These are phyloP conservation scores for Xylota sylvarum DNA, from an alignment of 2,888 invertebrate genomes.

Conservation along the genomic window DNA sequence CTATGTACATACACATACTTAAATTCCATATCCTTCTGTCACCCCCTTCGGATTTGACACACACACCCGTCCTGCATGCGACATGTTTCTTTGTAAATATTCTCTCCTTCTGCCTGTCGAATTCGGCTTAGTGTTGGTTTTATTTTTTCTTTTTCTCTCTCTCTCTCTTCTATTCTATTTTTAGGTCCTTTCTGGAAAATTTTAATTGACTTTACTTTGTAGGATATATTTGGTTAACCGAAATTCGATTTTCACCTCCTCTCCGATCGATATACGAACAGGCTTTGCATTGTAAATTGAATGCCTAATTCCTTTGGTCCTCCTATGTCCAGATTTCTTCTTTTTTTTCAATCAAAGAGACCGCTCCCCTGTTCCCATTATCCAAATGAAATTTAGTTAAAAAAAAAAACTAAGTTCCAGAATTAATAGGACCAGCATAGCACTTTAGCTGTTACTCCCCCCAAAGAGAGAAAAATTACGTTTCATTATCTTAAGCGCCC, in stretches of 20 bases:
- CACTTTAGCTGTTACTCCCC: neutral
- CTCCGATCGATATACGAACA: constrained; percentile 22
- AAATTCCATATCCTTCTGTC: constrained; percentile 12
- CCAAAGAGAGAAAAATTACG: constrained; percentile 25
- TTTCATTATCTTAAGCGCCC: constrained; percentile 46
- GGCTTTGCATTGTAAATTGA: constrained; percentile 21
- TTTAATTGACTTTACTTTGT: constrained; percentile 67
- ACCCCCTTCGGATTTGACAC: neutral
- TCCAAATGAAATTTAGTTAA: constrained; percentile 31
- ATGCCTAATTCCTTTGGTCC: neutral
- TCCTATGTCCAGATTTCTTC: neutral
- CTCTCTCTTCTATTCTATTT: neutral
- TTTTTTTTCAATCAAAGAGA: constrained; percentile 6
- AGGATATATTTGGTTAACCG: constrained; percentile 53
- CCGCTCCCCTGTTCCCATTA: constrained; percentile 25
- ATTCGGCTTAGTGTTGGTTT: constrained; percentile 7
- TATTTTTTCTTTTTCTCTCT: neutral
- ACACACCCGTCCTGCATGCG: constrained; percentile 4
- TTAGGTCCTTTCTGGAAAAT: neutral
- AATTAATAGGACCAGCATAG: neutral
- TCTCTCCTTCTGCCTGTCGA: neutral
- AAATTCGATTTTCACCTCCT: constrained; percentile 50
- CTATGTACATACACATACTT: neutral
- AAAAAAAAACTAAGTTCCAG: neutral
- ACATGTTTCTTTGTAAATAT: neutral